A percentile compares a stretch with the other conserved stretches of the same genome.
phyloP scores from a whole-genome alignment of 1,140 invertebrate genomes.

The Drosophila ananassae region DNA sequence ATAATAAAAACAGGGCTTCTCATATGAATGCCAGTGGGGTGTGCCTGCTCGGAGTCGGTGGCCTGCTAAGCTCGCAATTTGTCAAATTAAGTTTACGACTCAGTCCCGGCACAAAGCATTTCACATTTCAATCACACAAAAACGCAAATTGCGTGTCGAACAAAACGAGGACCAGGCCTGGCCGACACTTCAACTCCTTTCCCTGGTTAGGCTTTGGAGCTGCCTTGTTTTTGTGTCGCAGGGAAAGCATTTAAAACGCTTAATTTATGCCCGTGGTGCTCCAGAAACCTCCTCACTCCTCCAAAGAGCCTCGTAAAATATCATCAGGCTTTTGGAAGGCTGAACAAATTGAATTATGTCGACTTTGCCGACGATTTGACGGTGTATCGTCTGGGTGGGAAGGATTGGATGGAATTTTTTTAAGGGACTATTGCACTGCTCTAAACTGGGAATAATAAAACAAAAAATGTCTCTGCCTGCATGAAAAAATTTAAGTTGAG shows the following conservation, averaged over 20 bases:
- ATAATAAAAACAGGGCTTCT: conserved; percentile 21
- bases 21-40: conserved; percentile 27
- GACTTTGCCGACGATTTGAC: conserved; percentile 45
- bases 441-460: neutral
- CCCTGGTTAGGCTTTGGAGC: neutral
- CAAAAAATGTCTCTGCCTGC: too few relatives aligned
- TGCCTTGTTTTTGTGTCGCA: neutral
- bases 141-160: conserved; percentile 65
- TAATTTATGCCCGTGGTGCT: conserved; percentile 36
- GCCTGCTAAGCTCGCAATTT: conserved; percentile 63
- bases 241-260: conserved; percentile 41
- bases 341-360: conserved; percentile 47
- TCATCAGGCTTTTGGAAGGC: conserved; percentile 17
- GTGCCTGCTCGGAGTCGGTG: neutral
- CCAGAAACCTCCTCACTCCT: conserved; percentile 13
- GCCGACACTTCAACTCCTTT: conserved; percentile 30
- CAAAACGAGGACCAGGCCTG: conserved; percentile 21
- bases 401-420: neutral
- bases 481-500: neutral
- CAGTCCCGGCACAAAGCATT: conserved; percentile 43
- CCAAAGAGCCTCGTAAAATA: conserved; percentile 30
- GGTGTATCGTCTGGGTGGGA: conserved; percentile 36
- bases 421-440: neutral
- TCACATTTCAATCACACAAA: conserved; percentile 60
- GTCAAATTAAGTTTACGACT: conserved; percentile 74